Percentiles rank a stretch among this genome's conserved stretches.
phyloP scores from a whole-genome alignment of 1,140 invertebrate species.

The Aleiodes sp. region DNA sequence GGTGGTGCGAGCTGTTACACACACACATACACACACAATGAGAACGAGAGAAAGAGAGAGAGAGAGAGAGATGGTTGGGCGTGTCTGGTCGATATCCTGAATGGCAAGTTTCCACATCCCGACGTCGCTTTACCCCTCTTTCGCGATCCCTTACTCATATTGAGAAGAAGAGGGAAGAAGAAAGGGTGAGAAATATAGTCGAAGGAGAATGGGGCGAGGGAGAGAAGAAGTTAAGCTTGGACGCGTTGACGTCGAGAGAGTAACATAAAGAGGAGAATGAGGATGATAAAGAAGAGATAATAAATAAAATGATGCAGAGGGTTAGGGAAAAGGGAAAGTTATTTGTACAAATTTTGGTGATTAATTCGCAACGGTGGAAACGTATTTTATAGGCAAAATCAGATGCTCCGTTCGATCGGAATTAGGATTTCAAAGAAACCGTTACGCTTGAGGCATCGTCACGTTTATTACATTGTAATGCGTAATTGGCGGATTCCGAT shows the following conservation, averaged over 20 bases:
- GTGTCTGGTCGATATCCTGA: conserved; percentile 60
- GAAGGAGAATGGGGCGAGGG: conserved; percentile 19
- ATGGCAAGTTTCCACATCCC: conserved; percentile 51
- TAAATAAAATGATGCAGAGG: neutral
- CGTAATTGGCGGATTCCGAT: too few relatives aligned
- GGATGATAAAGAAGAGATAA: conserved; percentile 3
- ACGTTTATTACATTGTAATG: too few relatives aligned
- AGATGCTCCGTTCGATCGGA: too few relatives aligned
- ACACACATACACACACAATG: conserved; percentile 26
- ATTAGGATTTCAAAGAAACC: too few relatives aligned
- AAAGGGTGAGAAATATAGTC: neutral
- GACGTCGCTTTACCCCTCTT: conserved; percentile 41
- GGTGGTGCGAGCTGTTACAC: conserved; percentile 23
- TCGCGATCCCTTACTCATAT: conserved; percentile 1
- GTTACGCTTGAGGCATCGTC: too few relatives aligned
- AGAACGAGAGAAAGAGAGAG: conserved; percentile 23
- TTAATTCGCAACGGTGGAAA: neutral
- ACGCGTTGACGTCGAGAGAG: conserved; percentile 23
- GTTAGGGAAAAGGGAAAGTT: neutral
- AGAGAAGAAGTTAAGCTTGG: conserved; percentile 26
- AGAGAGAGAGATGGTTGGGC: conserved; percentile 44
- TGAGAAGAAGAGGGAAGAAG: conserved; percentile 27
- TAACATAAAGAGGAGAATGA: conserved; percentile 3
- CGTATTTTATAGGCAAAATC: neutral
- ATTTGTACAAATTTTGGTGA: conserved; percentile 12